These are phyloP conservation scores for Kryptolebias ocellatus DNA, from an alignment of 2,797 vertebrate genomes.

Conservation along the genomic window DNA sequence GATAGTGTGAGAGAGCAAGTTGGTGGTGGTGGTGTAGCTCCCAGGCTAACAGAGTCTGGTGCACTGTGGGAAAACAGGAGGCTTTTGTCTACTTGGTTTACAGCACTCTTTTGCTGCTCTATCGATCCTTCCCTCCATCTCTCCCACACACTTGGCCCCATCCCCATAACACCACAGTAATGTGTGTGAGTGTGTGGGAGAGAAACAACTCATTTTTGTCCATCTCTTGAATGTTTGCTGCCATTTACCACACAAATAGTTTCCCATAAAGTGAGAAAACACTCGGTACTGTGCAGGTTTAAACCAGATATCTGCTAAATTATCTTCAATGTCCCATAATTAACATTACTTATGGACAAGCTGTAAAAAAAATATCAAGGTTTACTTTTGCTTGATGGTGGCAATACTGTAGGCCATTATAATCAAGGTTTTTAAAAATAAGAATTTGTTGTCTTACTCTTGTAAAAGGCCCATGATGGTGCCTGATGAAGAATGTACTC, in stretches of 20 bases:
- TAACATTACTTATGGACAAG: background rate
- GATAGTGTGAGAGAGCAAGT: conserved; percentile 50
- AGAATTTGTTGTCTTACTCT: background rate
- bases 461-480: no score
- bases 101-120: conserved; percentile 77
- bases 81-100: conserved; percentile 82
- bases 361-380: background rate
- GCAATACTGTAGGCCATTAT: background rate
- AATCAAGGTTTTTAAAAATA: conserved; percentile 1
- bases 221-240: conserved; percentile 55
- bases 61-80: conserved; percentile 79
- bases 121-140: conserved; percentile 77
- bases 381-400: background rate
- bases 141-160: conserved; percentile 77
- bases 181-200: conserved; percentile 69
- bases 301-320: background rate
- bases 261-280: conserved; percentile 40
- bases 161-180: conserved; percentile 40
- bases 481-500: background rate
- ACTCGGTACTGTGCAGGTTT: background rate
- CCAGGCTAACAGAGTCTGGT: conserved; percentile 70
- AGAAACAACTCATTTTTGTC: conserved; percentile 54
- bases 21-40: conserved; percentile 62
- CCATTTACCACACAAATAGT: conserved; percentile 56
- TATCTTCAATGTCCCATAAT: background rate